Evolutionary conservation across 2,888 invertebrate species (phyloP), one percentile per base, ranked within the genome.

Genomic region (Plusia festucae): DNA sequence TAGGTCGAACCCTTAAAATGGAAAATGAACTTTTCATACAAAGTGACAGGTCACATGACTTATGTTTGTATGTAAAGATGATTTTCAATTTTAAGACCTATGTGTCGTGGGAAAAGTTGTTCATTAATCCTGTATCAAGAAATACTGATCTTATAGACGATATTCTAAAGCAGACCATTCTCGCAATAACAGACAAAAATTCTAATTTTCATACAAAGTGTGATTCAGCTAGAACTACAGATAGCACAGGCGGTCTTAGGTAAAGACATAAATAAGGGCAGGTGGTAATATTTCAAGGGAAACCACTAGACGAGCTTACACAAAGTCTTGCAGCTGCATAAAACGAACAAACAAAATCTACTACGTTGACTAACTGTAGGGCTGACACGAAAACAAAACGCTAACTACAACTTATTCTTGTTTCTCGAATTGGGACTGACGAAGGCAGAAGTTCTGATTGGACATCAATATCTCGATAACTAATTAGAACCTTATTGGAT

Each of bases 241-340:
- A 40, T 40, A 44, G 16, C 44, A 49, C 20, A 49, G 9, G 9
- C 11, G 15, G 13, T 44, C 18, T 53, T 18, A 64, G 32, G 18
- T 20, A 61, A 68, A 66, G 30, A 61, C 16, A 53, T 69, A 77
- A 68, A 70, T 68, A 65, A 65, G 22, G 13, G 13, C 64, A 65
- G 68, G 65, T 65, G 63, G 66, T 61, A 58, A 70, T 75, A 73
- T 75, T 81, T 81, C 66, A 67, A 65, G 65, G 56, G 46, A 30
- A 20, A 60, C 70, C 73, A 53, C 79, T 69, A 68, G 72, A 79
- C 71, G 73, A 77, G 77, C 81, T 75, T 77, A 77, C 66, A 58
- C 61, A 70, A 79, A 81, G 75, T 79, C 81, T 81, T 81, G 79
- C 79, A 77, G 76, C 70, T 72, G 76, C 56, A 68, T 68, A 77